Conservation (phyloP, 2,888 invertebrate genomes). For the Tipula vernalis region DNA sequence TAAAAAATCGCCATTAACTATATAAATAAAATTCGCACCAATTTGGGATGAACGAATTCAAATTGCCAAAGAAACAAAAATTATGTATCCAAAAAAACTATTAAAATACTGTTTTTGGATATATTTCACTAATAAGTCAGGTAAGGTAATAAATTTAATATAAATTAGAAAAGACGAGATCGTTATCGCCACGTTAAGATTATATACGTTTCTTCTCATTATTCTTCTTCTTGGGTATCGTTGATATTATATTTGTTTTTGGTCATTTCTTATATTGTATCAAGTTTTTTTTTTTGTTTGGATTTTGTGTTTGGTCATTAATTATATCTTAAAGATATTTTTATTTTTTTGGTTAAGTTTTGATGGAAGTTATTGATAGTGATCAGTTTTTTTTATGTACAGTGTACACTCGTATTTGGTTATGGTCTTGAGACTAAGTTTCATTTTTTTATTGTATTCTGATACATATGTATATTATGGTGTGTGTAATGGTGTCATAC, state of each 20-base stretch:
- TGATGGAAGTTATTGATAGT: neutral
- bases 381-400: neutral
- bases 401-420: neutral
- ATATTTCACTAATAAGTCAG: conserved; percentile 6
- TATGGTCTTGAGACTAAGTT: neutral
- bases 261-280: neutral
- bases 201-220: neutral
- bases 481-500: neutral
- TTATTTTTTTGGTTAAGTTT: neutral
- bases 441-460: neutral
- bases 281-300: neutral
- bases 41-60: neutral
- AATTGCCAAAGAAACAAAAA: neutral
- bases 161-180: conserved; percentile 8
- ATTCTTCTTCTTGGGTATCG: neutral
- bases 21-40: neutral
- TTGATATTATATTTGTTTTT: neutral
- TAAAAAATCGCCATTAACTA: neutral
- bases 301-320: neutral
- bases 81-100: neutral
- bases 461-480: neutral
- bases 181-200: conserved; percentile 9
- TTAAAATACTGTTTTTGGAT: neutral
- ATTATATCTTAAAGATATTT: neutral
- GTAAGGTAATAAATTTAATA: conserved; percentile 5